phyloP scores from a whole-genome alignment of 2,888 invertebrate genomes.

The Sisyra terminalis region DNA sequence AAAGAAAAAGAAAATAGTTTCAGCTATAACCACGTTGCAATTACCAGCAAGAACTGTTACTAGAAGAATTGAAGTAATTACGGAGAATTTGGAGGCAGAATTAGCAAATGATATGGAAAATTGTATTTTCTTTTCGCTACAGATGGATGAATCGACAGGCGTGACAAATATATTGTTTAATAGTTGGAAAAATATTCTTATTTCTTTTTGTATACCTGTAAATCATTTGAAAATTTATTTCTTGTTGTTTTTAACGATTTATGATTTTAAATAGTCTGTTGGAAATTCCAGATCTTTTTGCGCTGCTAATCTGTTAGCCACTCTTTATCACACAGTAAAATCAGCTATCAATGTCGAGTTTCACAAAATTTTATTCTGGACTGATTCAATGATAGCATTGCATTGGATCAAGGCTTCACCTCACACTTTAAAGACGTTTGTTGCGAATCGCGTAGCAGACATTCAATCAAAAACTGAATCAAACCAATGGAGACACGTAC shows the following conservation, averaged over 20 bases:
- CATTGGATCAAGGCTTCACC: neutral
- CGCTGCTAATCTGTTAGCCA: neutral
- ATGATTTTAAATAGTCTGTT: too few species aligned
- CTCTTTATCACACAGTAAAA: neutral
- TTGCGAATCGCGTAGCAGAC: neutral
- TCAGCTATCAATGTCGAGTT: neutral
- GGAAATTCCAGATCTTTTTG: too few species aligned
- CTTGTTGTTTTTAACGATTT: too few species aligned
- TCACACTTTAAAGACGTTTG: neutral
- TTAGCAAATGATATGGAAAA: constrained; percentile 11
- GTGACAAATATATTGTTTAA: too few species aligned
- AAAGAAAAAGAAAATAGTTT: constrained; percentile 13
- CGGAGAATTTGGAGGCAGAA: constrained; percentile 10
- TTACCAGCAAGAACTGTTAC: constrained; percentile 11
- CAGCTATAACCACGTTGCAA: constrained; percentile 11
- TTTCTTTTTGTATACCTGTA: too few species aligned
- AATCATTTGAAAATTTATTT: too few species aligned
- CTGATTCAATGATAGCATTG: neutral
- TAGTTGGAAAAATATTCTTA: too few species aligned
- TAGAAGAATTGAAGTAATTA: constrained; percentile 10
- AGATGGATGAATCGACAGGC: constrained; percentile 16
- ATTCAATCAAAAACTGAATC: neutral
- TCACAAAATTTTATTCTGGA: neutral
- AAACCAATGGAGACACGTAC: neutral
- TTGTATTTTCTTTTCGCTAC: constrained; percentile 12